These are phyloP conservation scores for Acleris laterana DNA, from an alignment of 2,888 invertebrate species.

Conservation along the genomic window DNA sequence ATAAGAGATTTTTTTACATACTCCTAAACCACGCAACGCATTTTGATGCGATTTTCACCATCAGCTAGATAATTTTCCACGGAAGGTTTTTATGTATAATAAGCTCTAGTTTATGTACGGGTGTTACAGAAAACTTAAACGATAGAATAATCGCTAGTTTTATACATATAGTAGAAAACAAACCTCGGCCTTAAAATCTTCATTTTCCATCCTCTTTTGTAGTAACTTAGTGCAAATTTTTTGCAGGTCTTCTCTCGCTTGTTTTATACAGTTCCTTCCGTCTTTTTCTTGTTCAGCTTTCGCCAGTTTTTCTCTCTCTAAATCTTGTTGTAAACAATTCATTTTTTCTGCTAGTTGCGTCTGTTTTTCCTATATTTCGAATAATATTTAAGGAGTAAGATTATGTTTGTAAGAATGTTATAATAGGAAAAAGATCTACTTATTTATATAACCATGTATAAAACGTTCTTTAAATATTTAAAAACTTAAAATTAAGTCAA, in stretches of 20 bases:
- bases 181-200: conserved; percentile 66
- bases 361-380: conserved; percentile 53
- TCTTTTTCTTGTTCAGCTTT: conserved; percentile 63
- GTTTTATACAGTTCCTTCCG: conserved; percentile 58
- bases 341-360: conserved; percentile 49
- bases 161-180: too few species aligned
- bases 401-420: neutral
- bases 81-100: too few species aligned
- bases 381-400: conserved; percentile 3
- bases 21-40: too few species aligned
- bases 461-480: too few species aligned
- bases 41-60: too few species aligned
- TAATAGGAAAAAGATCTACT: too few species aligned
- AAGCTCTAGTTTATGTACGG: neutral
- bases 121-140: neutral
- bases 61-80: too few species aligned
- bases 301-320: conserved; percentile 50
- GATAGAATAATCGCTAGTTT: neutral
- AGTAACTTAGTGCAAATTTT: conserved; percentile 64
- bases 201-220: conserved; percentile 69
- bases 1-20: neutral
- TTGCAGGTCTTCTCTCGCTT: conserved; percentile 67
- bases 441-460: too few species aligned
- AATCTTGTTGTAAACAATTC: conserved; percentile 45
- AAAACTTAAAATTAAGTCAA: too few species aligned